Evolutionary conservation across 2,113 vertebrate genomes (phyloP).

Genomic region (Chlamydotis undulata): DNA sequence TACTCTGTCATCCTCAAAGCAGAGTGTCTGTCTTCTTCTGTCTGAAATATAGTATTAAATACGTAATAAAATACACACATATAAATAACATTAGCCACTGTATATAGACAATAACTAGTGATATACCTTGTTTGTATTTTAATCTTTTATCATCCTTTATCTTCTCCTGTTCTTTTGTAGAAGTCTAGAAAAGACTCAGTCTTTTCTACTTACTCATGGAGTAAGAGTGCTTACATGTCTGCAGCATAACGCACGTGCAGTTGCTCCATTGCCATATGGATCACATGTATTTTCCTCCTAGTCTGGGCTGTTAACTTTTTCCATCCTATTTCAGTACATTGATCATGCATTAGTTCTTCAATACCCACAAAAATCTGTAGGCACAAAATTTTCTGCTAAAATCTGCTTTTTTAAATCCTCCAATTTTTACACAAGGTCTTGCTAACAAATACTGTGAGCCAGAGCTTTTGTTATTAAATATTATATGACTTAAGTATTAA

Average conservation of each 20-base stretch:
- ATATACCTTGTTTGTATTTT: neutral
- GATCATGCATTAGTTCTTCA: neutral
- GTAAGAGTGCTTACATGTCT: neutral
- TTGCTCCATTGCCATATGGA: neutral
- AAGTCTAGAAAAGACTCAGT: neutral
- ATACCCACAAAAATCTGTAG: neutral
- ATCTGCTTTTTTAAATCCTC: neutral
- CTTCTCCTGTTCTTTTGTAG: neutral
- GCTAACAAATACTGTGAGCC: neutral
- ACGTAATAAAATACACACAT: neutral
- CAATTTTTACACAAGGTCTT: neutral
- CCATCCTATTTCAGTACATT: neutral
- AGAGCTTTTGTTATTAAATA: neutral
- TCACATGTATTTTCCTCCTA: neutral
- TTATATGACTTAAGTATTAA: neutral
- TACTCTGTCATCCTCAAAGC: neutral
- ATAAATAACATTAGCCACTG: neutral
- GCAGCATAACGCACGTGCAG: neutral
- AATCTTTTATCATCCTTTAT: neutral
- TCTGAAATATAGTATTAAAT: neutral
- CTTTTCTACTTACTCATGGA: neutral
- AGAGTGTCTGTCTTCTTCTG: neutral
- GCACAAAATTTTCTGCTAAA: neutral
- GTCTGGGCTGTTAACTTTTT: neutral
- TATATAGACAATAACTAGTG: neutral